Conservation (phyloP, 2,888 invertebrate species). For the Diadromus collaris region DNA sequence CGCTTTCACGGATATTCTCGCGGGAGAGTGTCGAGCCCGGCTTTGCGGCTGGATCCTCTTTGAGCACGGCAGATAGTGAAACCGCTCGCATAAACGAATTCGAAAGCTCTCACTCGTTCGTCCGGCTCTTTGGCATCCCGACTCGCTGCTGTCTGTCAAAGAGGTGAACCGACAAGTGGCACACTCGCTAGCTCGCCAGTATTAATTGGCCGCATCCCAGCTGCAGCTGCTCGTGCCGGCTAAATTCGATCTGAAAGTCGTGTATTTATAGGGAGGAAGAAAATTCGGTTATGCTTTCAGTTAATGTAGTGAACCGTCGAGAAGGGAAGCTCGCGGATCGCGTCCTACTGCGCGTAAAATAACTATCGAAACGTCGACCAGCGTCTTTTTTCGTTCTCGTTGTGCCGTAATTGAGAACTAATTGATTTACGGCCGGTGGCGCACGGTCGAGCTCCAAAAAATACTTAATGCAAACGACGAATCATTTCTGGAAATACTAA, state of each 20-base stretch:
- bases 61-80: conserved; percentile 18
- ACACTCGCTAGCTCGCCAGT: conserved; percentile 17
- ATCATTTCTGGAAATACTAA: not conserved
- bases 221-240: not conserved
- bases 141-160: conserved; percentile 6
- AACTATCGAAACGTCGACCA: not conserved
- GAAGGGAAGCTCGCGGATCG: not conserved
- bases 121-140: conserved; percentile 3
- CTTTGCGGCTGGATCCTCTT: conserved; percentile 36
- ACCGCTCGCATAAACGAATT: conserved; percentile 51
- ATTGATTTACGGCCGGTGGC: not conserved
- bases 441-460: not conserved
- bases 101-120: conserved; percentile 35
- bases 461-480: not conserved
- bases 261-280: not conserved
- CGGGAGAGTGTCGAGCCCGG: not conserved
- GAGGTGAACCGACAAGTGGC: conserved; percentile 38
- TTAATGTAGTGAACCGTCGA: not conserved
- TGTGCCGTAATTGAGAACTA: not conserved
- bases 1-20: conserved; percentile 23
- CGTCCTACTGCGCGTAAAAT: not conserved
- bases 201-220: conserved; percentile 37
- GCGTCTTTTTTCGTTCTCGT: not conserved
- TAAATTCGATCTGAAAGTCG: conserved; percentile 36
- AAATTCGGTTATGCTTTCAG: not conserved